Evolutionary conservation across 2,888 invertebrate genomes (phyloP).

Genomic region (Polymixis lichenea): DNA sequence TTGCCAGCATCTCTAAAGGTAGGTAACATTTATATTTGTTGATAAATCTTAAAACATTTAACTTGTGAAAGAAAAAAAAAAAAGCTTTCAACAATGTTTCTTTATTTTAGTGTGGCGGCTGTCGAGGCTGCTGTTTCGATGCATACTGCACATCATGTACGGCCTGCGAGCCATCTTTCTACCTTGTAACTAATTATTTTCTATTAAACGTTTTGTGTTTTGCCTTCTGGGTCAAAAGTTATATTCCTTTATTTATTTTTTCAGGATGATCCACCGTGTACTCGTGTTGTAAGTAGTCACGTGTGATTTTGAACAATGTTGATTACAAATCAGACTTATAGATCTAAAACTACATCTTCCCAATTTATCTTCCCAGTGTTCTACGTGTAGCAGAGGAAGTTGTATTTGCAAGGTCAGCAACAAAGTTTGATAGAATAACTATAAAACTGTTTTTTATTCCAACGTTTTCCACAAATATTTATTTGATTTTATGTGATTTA

Average conservation of each 20-base stretch:
- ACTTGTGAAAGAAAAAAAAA: too few relatives aligned
- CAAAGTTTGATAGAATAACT: background rate
- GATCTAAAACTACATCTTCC: background rate
- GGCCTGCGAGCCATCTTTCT: constrained; percentile 59
- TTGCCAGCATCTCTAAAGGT: constrained; percentile 83
- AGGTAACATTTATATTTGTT: constrained; percentile 69
- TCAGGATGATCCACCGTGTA: constrained; percentile 60
- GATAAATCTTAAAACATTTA: background rate
- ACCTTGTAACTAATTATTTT: constrained; percentile 14
- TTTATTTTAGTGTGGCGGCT: constrained; percentile 74
- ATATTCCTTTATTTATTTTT: constrained; percentile 46
- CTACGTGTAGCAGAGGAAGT: constrained; percentile 67
- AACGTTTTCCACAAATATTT: constrained; percentile 1
- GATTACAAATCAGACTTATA: background rate
- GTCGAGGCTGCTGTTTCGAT: constrained; percentile 70
- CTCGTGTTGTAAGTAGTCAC: constrained; percentile 56
- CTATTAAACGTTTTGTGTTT: background rate
- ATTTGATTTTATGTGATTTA: constrained; percentile 21
- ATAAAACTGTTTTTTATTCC: background rate
- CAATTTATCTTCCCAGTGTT: constrained; percentile 64
- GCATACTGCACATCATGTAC: constrained; percentile 66
- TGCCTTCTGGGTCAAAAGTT: background rate
- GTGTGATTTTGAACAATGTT: background rate
- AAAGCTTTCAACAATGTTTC: background rate
- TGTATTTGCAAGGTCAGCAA: constrained; percentile 71